Percentiles rank a stretch among this genome's conserved stretches.
Conservation (phyloP, 2,888 invertebrate genomes). For the Ochropleura leucogaster region DNA sequence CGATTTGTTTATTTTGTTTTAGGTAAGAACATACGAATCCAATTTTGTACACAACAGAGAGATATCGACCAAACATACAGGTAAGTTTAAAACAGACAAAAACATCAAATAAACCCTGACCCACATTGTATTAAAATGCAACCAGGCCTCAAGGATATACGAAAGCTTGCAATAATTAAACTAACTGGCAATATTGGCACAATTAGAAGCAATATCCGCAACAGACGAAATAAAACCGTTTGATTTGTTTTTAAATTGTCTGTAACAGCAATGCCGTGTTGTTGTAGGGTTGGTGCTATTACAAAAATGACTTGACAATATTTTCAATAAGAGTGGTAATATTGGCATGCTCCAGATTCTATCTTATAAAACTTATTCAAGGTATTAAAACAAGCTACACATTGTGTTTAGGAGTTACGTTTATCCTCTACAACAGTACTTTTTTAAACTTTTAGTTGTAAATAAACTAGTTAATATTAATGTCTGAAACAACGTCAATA, state of each 20-base stretch:
- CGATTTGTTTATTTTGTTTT: slow-evolving; percentile 24
- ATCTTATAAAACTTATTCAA: too few species aligned
- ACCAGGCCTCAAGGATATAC: not conserved
- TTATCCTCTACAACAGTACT: too few species aligned
- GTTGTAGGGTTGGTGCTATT: slow-evolving; percentile 25
- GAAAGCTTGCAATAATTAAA: slow-evolving; percentile 5
- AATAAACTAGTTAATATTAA: too few species aligned
- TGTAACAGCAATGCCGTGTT: slow-evolving; percentile 16
- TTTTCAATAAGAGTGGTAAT: too few species aligned
- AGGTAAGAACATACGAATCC: slow-evolving; percentile 22
- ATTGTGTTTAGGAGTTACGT: too few species aligned
- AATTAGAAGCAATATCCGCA: slow-evolving; percentile 42
- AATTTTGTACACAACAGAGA: not conserved
- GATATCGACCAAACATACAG: not conserved
- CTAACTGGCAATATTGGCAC: slow-evolving; percentile 27
- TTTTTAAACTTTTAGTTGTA: too few species aligned
- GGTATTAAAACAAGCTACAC: too few species aligned
- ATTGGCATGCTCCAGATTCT: too few species aligned
- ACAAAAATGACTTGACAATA: too few species aligned
- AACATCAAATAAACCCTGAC: slow-evolving; percentile 2
- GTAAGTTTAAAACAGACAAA: slow-evolving; percentile 2
- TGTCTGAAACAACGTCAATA: too few species aligned
- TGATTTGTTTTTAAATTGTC: slow-evolving; percentile 53
- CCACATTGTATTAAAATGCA: not conserved
- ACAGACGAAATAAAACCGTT: slow-evolving; percentile 27